phyloP scores from a whole-genome alignment of 2,113 vertebrate genomes.

The Nyctibius bracteatus region DNA sequence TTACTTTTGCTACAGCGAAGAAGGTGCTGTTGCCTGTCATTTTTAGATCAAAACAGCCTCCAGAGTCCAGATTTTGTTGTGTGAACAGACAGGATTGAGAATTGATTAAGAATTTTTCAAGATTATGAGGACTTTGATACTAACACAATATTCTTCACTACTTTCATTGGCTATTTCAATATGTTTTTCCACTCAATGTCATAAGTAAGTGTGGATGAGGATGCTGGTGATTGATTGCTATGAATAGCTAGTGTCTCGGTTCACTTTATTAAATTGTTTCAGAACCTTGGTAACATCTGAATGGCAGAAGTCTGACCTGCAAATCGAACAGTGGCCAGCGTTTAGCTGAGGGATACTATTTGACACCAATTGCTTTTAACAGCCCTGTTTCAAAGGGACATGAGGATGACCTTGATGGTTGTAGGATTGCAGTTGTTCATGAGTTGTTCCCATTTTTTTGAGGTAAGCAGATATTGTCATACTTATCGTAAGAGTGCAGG shows the following conservation, averaged over 20 bases:
- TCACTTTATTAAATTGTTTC: slow-evolving; percentile 4
- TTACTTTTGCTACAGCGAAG: not conserved
- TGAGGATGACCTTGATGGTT: not conserved
- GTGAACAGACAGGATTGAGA: not conserved
- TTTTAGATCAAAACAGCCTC: slow-evolving; percentile 2
- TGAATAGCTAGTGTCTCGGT: not conserved
- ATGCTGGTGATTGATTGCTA: not conserved
- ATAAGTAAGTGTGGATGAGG: not conserved
- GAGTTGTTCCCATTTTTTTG: not conserved
- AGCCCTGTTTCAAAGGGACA: not conserved
- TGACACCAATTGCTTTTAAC: not conserved
- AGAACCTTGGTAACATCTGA: not conserved
- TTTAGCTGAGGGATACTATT: slow-evolving; percentile 15
- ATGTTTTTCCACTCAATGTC: not conserved
- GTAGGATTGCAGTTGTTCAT: not conserved
- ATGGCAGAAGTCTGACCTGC: not conserved
- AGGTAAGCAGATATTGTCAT: not conserved
- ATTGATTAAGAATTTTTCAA: not conserved
- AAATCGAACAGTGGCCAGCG: not conserved
- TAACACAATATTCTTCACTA: not conserved
- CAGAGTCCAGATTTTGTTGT: not conserved
- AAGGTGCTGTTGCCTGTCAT: not conserved
- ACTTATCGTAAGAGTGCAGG: not conserved
- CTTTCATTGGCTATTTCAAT: not conserved
- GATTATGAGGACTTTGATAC: not conserved